Percentiles rank a stretch among this genome's conserved stretches.
Conservation (phyloP, 2,113 vertebrate species). For the Sminthopsis crassicaudata region DNA sequence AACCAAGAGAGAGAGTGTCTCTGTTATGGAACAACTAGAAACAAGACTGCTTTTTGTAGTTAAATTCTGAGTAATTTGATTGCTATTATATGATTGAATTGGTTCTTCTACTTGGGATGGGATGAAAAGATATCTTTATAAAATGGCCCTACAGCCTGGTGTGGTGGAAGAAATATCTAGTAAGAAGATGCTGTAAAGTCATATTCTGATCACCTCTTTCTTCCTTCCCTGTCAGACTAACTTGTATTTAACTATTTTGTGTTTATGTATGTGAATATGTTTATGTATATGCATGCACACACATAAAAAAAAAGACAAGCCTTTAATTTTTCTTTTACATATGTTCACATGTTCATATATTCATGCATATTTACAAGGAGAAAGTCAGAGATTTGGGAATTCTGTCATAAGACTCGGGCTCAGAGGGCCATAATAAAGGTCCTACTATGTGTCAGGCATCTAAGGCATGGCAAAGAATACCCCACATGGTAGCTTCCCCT, state of each 20-base stretch:
- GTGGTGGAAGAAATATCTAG: neutral
- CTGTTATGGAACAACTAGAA: slow-evolving; percentile 49
- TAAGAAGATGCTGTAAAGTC: neutral
- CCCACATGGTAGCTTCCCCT: neutral
- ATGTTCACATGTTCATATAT: neutral
- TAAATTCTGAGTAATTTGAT: slow-evolving; percentile 59
- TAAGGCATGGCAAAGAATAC: neutral
- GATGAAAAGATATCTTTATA: neutral
- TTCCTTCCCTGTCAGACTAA: neutral
- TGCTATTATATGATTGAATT: slow-evolving; percentile 19
- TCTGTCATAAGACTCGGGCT: neutral
- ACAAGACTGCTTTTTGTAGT: slow-evolving; percentile 1
- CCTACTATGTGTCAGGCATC: neutral
- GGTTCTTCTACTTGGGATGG: neutral
- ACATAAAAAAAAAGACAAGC: neutral
- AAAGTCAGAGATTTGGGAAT: neutral
- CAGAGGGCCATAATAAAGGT: neutral
- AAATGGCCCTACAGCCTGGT: slow-evolving; percentile 46
- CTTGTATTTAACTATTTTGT: neutral
- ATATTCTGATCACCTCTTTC: neutral
- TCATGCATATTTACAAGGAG: neutral
- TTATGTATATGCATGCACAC: no score
- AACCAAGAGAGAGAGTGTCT: slow-evolving; percentile 43
- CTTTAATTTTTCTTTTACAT: neutral
- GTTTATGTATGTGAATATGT: no score